These are phyloP conservation scores for Pachycephala philippinensis DNA, from an alignment of 2,113 vertebrate genomes.

Conservation along the genomic window DNA sequence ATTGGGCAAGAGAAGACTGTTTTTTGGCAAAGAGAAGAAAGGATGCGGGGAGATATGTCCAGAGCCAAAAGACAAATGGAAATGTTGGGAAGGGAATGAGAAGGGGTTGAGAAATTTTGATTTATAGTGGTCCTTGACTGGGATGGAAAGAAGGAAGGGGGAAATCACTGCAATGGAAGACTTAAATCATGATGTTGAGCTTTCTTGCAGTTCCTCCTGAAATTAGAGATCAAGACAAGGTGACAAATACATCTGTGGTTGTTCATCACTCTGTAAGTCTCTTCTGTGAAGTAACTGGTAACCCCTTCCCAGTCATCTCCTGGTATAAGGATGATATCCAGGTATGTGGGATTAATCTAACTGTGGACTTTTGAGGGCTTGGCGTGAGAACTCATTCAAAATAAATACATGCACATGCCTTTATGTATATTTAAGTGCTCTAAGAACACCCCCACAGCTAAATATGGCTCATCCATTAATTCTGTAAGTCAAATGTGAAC, in stretches of 20 bases:
- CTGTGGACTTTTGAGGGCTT: background rate
- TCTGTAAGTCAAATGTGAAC: background rate
- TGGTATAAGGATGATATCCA: conserved; percentile 88
- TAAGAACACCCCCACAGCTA: background rate
- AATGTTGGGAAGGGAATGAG: background rate
- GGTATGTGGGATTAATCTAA: conserved; percentile 68
- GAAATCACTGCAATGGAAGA: background rate
- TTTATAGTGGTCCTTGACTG: background rate
- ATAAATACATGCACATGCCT: background rate
- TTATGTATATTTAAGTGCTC: background rate
- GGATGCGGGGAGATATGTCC: background rate
- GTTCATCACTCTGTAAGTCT: conserved; percentile 81
- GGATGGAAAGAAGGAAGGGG: background rate
- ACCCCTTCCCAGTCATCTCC: conserved; percentile 82
- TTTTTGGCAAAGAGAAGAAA: background rate
- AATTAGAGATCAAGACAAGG: conserved; percentile 77
- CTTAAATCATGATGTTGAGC: background rate
- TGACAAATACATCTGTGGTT: conserved; percentile 82
- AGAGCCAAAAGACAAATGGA: background rate
- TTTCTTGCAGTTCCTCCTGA: conserved; percentile 85
- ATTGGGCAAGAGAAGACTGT: background rate
- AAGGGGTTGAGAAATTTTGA: background rate
- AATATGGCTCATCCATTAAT: background rate
- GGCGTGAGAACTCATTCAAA: background rate
- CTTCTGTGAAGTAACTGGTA: conserved; percentile 88